phyloP scores from a whole-genome alignment of 2,113 vertebrate genomes.

The cat (Felis catus) region DNA sequence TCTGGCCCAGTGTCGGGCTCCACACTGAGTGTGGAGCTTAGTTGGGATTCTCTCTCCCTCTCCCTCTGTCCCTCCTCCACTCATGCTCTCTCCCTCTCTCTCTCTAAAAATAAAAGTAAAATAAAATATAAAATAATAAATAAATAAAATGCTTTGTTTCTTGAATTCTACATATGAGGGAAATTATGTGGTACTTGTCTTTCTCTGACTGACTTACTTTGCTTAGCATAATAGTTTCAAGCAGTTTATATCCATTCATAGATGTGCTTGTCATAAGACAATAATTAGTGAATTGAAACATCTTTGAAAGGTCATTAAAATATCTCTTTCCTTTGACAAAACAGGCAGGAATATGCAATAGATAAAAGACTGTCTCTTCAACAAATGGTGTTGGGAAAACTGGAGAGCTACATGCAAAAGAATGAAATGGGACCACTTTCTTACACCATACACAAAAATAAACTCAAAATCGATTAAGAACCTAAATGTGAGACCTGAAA shows the following conservation, averaged over 20 bases:
- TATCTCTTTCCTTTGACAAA: neutral
- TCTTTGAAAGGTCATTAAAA: neutral
- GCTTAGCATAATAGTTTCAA: neutral
- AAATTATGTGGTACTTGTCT: neutral
- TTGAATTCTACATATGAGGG: neutral
- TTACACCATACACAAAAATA: neutral
- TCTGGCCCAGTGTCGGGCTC: no score
- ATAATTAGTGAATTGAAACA: conserved; percentile 9
- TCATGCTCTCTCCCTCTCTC: no score
- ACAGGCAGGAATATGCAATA: neutral
- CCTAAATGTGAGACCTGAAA: neutral
- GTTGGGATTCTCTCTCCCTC: no score
- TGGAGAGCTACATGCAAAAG: neutral
- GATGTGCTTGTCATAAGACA: neutral
- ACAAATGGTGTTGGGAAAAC: neutral
- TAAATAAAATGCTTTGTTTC: neutral
- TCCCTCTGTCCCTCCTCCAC: no score
- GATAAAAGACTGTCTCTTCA: neutral
- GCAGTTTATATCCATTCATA: neutral
- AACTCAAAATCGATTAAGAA: neutral
- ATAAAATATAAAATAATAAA: no score
- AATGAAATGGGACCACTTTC: neutral
- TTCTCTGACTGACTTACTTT: neutral
- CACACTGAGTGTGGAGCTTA: no score
- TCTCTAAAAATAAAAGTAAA: no score